These are phyloP conservation scores for Platerodrilus igneus DNA, from an alignment of 2,888 invertebrate species.

Conservation along the genomic window DNA sequence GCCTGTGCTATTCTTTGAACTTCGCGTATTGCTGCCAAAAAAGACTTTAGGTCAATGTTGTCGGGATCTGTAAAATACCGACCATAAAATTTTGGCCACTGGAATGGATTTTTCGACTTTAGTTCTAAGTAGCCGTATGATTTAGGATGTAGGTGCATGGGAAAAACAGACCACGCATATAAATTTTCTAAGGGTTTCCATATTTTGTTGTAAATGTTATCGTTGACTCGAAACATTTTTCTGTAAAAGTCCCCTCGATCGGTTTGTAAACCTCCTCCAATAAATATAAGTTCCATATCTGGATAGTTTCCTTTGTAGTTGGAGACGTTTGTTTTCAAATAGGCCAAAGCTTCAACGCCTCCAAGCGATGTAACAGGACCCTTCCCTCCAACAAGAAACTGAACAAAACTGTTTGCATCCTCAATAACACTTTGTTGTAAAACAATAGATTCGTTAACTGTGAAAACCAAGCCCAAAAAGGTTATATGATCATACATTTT, in stretches of 20 bases:
- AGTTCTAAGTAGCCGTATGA: constrained; percentile 66
- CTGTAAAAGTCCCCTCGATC: constrained; percentile 37
- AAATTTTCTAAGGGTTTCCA: constrained; percentile 53
- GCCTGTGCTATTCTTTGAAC: constrained; percentile 50
- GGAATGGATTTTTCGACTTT: constrained; percentile 65
- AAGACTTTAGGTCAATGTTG: constrained; percentile 45
- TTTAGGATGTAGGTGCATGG: constrained; percentile 67
- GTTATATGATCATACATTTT: constrained; percentile 61
- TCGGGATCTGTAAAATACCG: constrained; percentile 68
- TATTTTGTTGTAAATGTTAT: constrained; percentile 53
- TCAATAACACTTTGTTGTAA: constrained; percentile 33
- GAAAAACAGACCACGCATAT: constrained; percentile 50
- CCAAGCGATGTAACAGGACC: constrained; percentile 55
- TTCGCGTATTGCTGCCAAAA: constrained; percentile 47
- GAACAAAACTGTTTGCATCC: constrained; percentile 43
- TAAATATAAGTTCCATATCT: constrained; percentile 66
- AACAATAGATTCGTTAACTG: constrained; percentile 47
- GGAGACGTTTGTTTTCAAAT: constrained; percentile 56
- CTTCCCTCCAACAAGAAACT: constrained; percentile 47
- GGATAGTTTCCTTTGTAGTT: constrained; percentile 54
- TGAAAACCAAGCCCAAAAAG: constrained; percentile 49
- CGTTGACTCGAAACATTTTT: constrained; percentile 53
- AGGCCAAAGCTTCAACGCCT: constrained; percentile 57
- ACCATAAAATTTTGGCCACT: constrained; percentile 69
- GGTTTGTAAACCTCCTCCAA: constrained; percentile 50